A percentile compares a stretch with the other conserved stretches of the same genome.
Conservation (phyloP, 2,797 vertebrate genomes). For the Ctenopoma kingsleyae region DNA sequence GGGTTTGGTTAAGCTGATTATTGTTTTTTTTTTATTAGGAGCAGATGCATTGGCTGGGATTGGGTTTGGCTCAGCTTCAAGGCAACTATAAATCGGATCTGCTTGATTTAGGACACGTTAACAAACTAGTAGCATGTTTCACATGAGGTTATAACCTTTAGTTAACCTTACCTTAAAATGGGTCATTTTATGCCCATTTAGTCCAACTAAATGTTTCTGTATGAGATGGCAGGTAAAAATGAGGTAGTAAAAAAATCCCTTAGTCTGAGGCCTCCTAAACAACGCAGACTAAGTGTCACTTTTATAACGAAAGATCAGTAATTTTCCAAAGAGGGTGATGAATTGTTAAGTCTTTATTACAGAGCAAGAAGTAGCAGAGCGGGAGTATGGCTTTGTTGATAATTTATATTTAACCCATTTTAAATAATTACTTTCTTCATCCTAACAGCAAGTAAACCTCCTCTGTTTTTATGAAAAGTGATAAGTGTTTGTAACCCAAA, state of each 20-base stretch:
- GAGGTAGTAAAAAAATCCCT: neutral
- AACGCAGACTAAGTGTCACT: slow-evolving; percentile 9
- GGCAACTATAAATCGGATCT: slow-evolving; percentile 31
- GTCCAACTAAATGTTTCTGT: slow-evolving; percentile 12
- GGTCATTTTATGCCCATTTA: slow-evolving; percentile 24
- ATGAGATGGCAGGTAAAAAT: slow-evolving; percentile 3
- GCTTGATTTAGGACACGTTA: slow-evolving; percentile 22
- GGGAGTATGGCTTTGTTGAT: slow-evolving; percentile 33
- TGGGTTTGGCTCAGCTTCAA: slow-evolving; percentile 39
- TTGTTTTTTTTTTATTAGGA: slow-evolving; percentile 63
- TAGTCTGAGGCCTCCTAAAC: neutral
- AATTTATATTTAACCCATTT: slow-evolving; percentile 56
- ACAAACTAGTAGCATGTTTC: slow-evolving; percentile 15
- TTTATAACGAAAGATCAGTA: slow-evolving; percentile 28
- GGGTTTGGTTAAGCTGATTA: slow-evolving; percentile 58
- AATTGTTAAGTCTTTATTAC: slow-evolving; percentile 36
- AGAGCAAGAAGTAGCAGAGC: slow-evolving; percentile 20
- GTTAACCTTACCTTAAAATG: slow-evolving; percentile 30
- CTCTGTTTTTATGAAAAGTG: slow-evolving; percentile 47
- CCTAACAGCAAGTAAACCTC: slow-evolving; percentile 53
- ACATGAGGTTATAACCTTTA: slow-evolving; percentile 34
- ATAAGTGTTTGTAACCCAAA: slow-evolving; percentile 58
- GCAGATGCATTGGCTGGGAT: slow-evolving; percentile 61
- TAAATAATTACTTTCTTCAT: slow-evolving; percentile 46
- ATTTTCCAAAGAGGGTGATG: slow-evolving; percentile 17